phyloP scores from a whole-genome alignment of 2,888 invertebrate species.

The Dynastes hyllus region DNA sequence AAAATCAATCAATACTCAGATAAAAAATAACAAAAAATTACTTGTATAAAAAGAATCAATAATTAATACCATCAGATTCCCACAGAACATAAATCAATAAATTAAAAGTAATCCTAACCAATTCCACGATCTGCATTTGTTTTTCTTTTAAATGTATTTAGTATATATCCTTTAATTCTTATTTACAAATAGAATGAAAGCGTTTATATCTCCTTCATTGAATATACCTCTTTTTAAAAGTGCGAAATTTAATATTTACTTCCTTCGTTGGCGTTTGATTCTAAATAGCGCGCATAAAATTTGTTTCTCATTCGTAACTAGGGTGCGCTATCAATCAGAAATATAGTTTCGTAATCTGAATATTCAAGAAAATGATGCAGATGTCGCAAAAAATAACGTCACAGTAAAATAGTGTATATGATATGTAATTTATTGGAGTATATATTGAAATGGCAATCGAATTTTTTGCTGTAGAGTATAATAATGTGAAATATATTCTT shows the following conservation, averaged over 20 bases:
- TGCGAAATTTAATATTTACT: constrained; percentile 47
- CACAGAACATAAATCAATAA: constrained; percentile 21
- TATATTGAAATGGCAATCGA: neutral
- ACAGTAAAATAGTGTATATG: neutral
- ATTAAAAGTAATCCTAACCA: constrained; percentile 40
- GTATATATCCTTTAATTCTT: constrained; percentile 40
- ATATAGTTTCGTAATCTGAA: neutral
- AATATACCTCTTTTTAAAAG: constrained; percentile 45
- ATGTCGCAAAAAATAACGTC: constrained; percentile 16
- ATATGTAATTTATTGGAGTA: neutral
- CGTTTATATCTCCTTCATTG: constrained; percentile 38
- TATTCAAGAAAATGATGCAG: constrained; percentile 13
- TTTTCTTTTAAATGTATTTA: constrained; percentile 19
- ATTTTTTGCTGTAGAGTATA: neutral
- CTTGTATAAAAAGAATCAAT: constrained; percentile 26
- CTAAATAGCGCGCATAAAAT: constrained; percentile 30
- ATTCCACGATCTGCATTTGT: constrained; percentile 39
- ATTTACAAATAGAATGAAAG: constrained; percentile 48
- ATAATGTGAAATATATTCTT: too few species aligned
- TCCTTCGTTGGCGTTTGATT: constrained; percentile 49
- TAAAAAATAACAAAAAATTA: constrained; percentile 16
- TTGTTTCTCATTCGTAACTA: constrained; percentile 24
- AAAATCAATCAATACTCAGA: neutral
- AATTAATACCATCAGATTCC: constrained; percentile 24
- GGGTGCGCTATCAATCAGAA: constrained; percentile 14